These are phyloP conservation scores for Mastomys natalensis DNA, from an alignment of 2,113 vertebrate genomes.

Conservation along the genomic window DNA sequence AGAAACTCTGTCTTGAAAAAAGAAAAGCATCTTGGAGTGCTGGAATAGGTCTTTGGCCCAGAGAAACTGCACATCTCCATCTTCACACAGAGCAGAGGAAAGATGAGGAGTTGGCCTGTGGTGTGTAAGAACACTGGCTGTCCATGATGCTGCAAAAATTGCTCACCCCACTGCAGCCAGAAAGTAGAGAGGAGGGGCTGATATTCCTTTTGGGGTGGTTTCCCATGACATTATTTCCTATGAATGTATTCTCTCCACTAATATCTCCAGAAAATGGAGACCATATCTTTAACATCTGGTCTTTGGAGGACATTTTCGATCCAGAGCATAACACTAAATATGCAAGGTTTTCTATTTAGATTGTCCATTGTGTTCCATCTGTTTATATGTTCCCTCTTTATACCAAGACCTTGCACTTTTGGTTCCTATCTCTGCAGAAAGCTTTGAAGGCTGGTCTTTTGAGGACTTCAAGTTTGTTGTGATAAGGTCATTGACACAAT, in stretches of 20 bases:
- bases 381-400: background rate
- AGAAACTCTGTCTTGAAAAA: too few relatives aligned
- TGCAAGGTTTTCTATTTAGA: background rate
- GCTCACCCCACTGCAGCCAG: background rate
- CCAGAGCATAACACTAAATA: background rate
- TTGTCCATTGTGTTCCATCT: background rate
- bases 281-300: background rate
- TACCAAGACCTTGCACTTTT: background rate
- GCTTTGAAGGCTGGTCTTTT: background rate
- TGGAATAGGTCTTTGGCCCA: background rate
- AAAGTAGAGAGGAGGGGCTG: background rate
- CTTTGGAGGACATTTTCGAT: background rate
- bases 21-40: background rate
- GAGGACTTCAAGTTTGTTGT: background rate
- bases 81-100: background rate
- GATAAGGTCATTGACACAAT: background rate
- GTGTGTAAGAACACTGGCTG: background rate
- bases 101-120: background rate
- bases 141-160: background rate
- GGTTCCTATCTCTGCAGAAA: background rate
- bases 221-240: background rate
- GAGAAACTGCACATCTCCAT: too few relatives aligned
- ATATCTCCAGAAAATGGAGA: background rate
- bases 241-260: background rate
- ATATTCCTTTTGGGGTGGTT: background rate